A percentile compares a stretch with the other conserved stretches of the same genome.
phyloP scores from a whole-genome alignment of 2,113 vertebrate genomes.

The Oryzias woworae region DNA sequence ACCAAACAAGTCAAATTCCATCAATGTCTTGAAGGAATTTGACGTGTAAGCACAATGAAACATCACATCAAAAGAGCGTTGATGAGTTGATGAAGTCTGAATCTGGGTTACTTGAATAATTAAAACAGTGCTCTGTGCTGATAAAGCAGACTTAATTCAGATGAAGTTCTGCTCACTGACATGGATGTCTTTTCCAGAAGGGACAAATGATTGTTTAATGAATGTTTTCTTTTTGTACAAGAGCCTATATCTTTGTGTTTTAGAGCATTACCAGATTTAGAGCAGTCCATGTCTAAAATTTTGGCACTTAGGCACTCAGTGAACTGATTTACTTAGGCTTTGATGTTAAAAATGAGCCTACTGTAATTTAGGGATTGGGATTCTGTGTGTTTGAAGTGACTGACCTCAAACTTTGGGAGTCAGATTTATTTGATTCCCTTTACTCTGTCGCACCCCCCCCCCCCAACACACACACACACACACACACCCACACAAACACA shows the following conservation, averaged over 20 bases:
- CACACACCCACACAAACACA: no score
- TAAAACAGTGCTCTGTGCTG: neutral
- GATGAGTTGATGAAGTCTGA: neutral
- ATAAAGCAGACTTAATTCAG: neutral
- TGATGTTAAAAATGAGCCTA: neutral
- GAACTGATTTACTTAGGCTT: neutral
- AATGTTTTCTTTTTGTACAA: neutral
- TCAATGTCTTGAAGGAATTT: neutral
- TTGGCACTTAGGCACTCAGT: neutral
- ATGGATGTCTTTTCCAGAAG: neutral
- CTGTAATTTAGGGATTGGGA: neutral
- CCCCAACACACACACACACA: no score
- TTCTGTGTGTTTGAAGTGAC: neutral
- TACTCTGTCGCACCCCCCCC: neutral
- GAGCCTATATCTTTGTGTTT: neutral
- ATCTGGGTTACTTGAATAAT: slow-evolving; percentile 11
- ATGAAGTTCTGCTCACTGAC: neutral
- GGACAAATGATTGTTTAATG: neutral
- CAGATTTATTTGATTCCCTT: slow-evolving; percentile 6
- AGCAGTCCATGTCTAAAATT: neutral
- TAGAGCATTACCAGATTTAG: neutral
- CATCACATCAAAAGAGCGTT: neutral
- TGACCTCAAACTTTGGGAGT: neutral
- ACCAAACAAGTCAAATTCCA: neutral
- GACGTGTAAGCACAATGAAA: neutral